Evolutionary conservation across 2,797 vertebrate genomes (phyloP), one percentile per base, ranked within the genome.

Genomic region (Tamandua tetradactyla): DNA sequence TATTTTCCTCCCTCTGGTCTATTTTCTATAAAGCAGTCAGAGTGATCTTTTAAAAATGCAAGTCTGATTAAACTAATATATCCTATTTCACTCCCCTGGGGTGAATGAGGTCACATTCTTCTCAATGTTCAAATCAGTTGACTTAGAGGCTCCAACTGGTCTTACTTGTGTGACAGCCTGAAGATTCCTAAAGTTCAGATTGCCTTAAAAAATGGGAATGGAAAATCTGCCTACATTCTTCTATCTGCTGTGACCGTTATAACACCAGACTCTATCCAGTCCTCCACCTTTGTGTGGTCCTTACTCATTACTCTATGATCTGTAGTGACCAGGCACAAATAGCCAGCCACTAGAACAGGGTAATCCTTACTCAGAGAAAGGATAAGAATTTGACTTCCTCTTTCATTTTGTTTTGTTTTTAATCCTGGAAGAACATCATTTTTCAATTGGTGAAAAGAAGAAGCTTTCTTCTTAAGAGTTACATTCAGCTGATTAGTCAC

Each of bases 31-130:
- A 96, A 94, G 88, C 84, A 75, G 88, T 64, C 90, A 78, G 75
- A 86, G 52, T 55, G 47, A 94, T 89, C 80, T 92, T 89, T 92
- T 62, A 86, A 92, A 94, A 94, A 89, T 57, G 64, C 72, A 95
- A 89, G 94, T 97, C 96, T 92, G 95, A 95, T 95, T 92, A 95
- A 93, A 95, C 93, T n/a, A 76, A 85, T 69, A 93, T 95, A 96
- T 96, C 93, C 71, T 72, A 72, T 96, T 96, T 95, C 95, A 93
- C 72, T 91, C 90, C 90, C 71, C 37, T 69, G 92, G 78, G 87
- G 94, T 97, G 87, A 96, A 95, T 78, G 93, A 96, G 96, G 97
- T 96, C 95, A 96, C 91, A 87, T 97, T 96, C 87, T 76, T 95
- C 72, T 94, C 83, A 12, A 52, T 52, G 80, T 91, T 95, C 96